Percentiles rank a stretch among this genome's conserved stretches.
phyloP scores from a whole-genome alignment of 2,797 vertebrate genomes.

The Mastacembelus armatus region DNA sequence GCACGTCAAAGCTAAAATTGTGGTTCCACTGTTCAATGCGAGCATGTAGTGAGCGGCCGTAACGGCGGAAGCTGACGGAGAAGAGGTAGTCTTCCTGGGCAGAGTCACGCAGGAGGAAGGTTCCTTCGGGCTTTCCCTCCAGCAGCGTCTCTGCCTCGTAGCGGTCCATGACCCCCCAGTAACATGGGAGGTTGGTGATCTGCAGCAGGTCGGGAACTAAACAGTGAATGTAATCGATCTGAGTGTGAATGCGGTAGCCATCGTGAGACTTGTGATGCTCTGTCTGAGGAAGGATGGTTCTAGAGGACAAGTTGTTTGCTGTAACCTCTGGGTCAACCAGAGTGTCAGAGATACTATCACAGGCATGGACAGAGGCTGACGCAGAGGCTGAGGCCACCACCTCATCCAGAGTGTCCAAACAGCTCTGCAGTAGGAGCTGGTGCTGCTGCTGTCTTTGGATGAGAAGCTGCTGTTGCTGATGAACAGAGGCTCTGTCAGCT shows the following conservation, averaged over 20 bases:
- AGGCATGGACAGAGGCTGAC: constrained; percentile 43
- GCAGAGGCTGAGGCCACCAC: constrained; percentile 76
- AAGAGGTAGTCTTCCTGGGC: constrained; percentile 91
- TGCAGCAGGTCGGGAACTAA: constrained; percentile 87
- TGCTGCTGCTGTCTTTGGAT: constrained; percentile 81
- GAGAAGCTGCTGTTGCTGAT: constrained; percentile 78
- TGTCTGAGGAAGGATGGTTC: constrained; percentile 33
- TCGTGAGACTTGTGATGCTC: constrained; percentile 70
- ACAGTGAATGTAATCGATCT: constrained; percentile 89
- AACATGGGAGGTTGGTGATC: constrained; percentile 87
- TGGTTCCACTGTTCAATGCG: constrained; percentile 91
- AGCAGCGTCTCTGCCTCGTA: constrained; percentile 87
- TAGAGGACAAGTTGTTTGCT: constrained; percentile 37
- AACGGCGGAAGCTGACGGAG: constrained; percentile 90
- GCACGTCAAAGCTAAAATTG: constrained; percentile 91
- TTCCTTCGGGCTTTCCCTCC: constrained; percentile 88
- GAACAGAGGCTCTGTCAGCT: constrained; percentile 68
- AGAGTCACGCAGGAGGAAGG: constrained; percentile 88
- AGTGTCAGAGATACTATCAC: constrained; percentile 49
- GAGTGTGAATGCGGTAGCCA: constrained; percentile 84
- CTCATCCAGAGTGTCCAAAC: constrained; percentile 86
- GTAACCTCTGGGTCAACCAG: constrained; percentile 65
- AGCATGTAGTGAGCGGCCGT: constrained; percentile 88
- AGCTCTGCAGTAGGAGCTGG: constrained; percentile 85
- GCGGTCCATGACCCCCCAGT: constrained; percentile 91